These are phyloP conservation scores for Coleophora deauratella DNA, from an alignment of 2,888 invertebrate species.

Conservation along the genomic window DNA sequence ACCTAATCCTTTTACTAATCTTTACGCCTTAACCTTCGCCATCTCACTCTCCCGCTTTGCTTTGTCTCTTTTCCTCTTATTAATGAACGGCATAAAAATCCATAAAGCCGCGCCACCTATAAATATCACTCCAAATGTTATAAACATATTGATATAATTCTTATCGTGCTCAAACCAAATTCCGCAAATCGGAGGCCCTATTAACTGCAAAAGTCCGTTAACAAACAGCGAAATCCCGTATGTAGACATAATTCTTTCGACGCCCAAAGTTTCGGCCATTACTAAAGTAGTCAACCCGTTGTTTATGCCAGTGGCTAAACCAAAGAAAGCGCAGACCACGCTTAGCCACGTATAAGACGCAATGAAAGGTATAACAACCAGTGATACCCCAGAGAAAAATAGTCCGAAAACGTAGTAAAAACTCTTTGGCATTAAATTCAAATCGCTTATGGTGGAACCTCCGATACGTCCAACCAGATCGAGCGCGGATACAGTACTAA, in stretches of 20 bases:
- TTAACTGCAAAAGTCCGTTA: conserved; percentile 85
- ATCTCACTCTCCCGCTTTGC: conserved; percentile 21
- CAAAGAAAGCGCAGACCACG: conserved; percentile 83
- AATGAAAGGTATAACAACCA: conserved; percentile 81
- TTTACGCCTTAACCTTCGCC: conserved; percentile 26
- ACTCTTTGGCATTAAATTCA: conserved; percentile 84
- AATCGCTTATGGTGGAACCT: conserved; percentile 87
- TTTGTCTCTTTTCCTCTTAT: conserved; percentile 44
- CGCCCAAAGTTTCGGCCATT: conserved; percentile 91
- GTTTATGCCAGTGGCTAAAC: conserved; percentile 87
- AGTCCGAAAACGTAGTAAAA: conserved; percentile 88
- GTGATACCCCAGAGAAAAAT: conserved; percentile 83
- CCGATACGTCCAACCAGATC: conserved; percentile 89
- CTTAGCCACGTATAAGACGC: conserved; percentile 76
- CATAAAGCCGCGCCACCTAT: conserved; percentile 83
- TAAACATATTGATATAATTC: conserved; percentile 81
- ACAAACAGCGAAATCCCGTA: conserved; percentile 91
- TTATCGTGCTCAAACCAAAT: conserved; percentile 77
- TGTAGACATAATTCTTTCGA: conserved; percentile 86
- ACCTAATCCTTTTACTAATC: too few relatives aligned
- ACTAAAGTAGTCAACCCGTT: conserved; percentile 90
- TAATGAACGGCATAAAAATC: conserved; percentile 83
- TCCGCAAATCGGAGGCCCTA: conserved; percentile 88
- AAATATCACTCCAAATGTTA: conserved; percentile 82
- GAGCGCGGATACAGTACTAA: conserved; percentile 86